These are phyloP conservation scores for Tyto alba DNA, from an alignment of 2,113 vertebrate species.

Conservation along the genomic window DNA sequence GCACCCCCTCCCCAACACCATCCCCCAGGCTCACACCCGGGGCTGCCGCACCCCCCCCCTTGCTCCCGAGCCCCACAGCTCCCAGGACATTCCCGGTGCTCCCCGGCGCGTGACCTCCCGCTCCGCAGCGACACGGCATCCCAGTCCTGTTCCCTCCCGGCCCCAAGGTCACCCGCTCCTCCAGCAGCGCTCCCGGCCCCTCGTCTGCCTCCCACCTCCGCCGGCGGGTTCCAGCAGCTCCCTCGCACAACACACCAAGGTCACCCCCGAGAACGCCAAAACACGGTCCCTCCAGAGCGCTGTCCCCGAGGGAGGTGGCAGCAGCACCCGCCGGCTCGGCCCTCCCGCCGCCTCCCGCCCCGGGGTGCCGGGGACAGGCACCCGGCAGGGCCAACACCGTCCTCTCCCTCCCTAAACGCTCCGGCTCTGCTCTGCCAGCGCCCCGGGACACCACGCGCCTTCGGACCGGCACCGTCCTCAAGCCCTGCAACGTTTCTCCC, in stretches of 20 bases:
- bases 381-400: not conserved
- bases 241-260: not conserved
- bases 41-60: fast-evolving
- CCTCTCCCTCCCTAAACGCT: not conserved
- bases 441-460: not conserved
- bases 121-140: not conserved
- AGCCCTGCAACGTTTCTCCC: fast-evolving
- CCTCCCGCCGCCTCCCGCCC: fast-evolving
- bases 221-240: not conserved
- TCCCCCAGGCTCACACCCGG: fast-evolving
- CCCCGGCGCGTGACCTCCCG: fast-evolving
- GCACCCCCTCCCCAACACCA: not conserved
- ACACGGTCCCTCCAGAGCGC: fast-evolving
- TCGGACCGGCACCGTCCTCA: not conserved
- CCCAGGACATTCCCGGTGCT: not conserved
- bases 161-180: not conserved
- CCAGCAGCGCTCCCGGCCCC: not conserved
- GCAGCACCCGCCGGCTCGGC: not conserved
- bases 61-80: not conserved
- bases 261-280: fast-evolving
- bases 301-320: not conserved
- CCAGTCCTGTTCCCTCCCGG: not conserved
- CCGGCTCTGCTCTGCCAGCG: fast-evolving
- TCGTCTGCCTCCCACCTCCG: not conserved
- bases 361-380: not conserved